Base-by-base conservation (phyloP, 2,888 invertebrate species). In the Polydrusus pterygomalis region DNA sequence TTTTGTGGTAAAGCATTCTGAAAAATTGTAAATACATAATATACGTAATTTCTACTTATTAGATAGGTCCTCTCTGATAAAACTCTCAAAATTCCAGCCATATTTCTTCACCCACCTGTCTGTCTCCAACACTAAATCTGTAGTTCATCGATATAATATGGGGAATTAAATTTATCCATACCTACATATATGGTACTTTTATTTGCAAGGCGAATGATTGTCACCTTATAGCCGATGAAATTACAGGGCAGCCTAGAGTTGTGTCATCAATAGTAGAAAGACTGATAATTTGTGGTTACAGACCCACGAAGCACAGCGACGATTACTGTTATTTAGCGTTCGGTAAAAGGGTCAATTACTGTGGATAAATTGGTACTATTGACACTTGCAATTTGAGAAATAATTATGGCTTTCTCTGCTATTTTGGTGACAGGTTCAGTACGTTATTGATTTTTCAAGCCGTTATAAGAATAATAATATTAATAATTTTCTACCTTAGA, bases 191-290 rank as follows among this genome's bases (percentile, higher is more conserved):
- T 56, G 15, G 62, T 34, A 54, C 47, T 63, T 70, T 70, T 64
- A 49, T 63, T 70, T 43, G 54, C 68, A 9, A 68, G 49, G 40
- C 56, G 13, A 70, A 74, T 74, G 63, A 74, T 74, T 74, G 74
- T 74, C 70, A 69, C 63, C 45, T 5, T 25, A 25, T 67, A 40
- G 62, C 73, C 73, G 73, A 73, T n/a, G 49, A 49, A 73, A 73
- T 73, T 73, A 73, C 60, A 73, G 73, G 73, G 68, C 73, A 73
- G 51, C 40, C 34, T 25, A 47, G 51, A 49, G 74, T 70, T 74
- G 74, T 74, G 74, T 70, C 74, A 74, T 70, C 74, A 74, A 74
- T 74, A 43, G 74, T 40, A 64, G 62, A 70, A 70, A 63, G 64
- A 69, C 74, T 69, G 70, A 69, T 64, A 69, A 63, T 70, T 74